Percentiles rank a stretch among this genome's conserved stretches.
Conservation (phyloP, 2,113 vertebrate genomes). For the Oriolus oriolus region DNA sequence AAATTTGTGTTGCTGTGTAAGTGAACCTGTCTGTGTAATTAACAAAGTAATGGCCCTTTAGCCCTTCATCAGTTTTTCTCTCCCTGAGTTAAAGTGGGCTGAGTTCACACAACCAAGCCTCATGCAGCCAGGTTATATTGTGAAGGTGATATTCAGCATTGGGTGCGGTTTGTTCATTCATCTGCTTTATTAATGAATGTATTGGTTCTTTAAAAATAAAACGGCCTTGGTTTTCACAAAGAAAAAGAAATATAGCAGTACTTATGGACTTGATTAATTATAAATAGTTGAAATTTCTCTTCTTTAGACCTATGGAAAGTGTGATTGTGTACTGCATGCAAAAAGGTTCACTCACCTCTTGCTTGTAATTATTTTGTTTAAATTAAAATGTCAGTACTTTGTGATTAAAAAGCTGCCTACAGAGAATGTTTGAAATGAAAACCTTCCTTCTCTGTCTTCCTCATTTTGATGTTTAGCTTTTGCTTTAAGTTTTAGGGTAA, state of each 20-base stretch:
- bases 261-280: background rate
- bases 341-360: background rate
- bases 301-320: background rate
- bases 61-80: background rate
- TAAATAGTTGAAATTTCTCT: background rate
- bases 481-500: background rate
- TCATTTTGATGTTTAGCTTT: conserved; percentile 6
- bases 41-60: background rate
- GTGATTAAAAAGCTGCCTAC: conserved; percentile 24
- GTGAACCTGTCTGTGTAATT: background rate
- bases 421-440: background rate
- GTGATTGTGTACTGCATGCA: background rate
- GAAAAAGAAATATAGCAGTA: background rate
- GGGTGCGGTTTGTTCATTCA: background rate
- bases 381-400: conserved; percentile 25
- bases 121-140: background rate
- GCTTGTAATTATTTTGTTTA: conserved; percentile 29
- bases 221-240: background rate
- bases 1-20: background rate
- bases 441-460: background rate
- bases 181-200: background rate
- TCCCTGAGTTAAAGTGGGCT: background rate
- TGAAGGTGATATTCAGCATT: background rate
- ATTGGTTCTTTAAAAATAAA: background rate
- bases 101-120: background rate